Conservation (phyloP, 1,140 invertebrate genomes). For the Anagrus nilaparvatae region DNA sequence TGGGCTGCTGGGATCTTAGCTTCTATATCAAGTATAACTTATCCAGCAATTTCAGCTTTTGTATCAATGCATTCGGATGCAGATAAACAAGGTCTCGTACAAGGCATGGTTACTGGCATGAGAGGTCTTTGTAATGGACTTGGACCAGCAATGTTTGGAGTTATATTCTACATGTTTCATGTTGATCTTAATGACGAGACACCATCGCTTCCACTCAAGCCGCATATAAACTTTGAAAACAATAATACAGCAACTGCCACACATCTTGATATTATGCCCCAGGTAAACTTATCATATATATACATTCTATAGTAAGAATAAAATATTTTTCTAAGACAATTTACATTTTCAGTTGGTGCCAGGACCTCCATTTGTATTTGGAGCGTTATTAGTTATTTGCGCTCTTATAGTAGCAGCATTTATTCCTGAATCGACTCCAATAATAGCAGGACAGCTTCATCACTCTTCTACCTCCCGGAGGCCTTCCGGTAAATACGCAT, state of each 20-base stretch:
- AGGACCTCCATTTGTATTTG: constrained; percentile 99
- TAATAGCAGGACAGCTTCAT: constrained; percentile 38
- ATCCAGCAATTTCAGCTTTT: constrained; percentile 98
- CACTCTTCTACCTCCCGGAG: constrained; percentile 40
- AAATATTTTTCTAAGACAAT: constrained; percentile 13
- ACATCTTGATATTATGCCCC: constrained; percentile 45
- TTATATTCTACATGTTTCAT: constrained; percentile 98
- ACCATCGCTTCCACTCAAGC: constrained; percentile 32
- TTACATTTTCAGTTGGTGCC: constrained; percentile 75
- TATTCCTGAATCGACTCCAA: constrained; percentile 65
- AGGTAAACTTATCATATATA: no score
- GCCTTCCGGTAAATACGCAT: constrained; percentile 44
- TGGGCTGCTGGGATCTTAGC: constrained; percentile 95
- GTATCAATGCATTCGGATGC: constrained; percentile 93
- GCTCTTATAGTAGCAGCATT: constrained; percentile 87
- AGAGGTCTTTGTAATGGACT: constrained; percentile 80
- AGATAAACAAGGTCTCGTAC: constrained; percentile 95
- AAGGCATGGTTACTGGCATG: constrained; percentile 97
- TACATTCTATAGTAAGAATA: constrained; percentile 3
- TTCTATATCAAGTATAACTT: constrained; percentile 89
- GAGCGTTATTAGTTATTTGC: constrained; percentile 90
- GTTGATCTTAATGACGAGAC: constrained; percentile 84
- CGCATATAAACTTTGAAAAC: constrained; percentile 35
- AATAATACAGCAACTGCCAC: constrained; percentile 39
- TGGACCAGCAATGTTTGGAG: constrained; percentile 82